phyloP scores from a whole-genome alignment of 2,797 vertebrate genomes.

The Phaenicophaeus curvirostris region DNA sequence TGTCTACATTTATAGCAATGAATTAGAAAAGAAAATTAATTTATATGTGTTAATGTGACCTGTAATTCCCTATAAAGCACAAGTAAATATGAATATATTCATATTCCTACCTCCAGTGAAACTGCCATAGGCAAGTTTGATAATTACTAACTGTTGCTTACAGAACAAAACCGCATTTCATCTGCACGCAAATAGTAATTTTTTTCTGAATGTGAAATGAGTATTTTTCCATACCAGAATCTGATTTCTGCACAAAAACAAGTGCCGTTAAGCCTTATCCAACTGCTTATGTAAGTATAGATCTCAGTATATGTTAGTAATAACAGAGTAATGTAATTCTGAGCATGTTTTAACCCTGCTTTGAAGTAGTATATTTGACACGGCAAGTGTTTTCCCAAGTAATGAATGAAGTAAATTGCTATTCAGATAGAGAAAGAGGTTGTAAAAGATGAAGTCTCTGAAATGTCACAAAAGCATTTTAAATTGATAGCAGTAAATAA shows the following conservation, averaged over 20 bases:
- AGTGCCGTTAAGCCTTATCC: not conserved
- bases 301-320: not conserved
- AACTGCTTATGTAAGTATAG: conserved; percentile 2
- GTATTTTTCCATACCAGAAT: conserved; percentile 2
- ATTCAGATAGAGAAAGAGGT: not conserved
- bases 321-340: not conserved
- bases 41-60: not conserved
- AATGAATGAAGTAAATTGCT: conserved; percentile 38
- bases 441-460: not conserved
- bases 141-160: conserved; percentile 41
- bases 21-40: not conserved
- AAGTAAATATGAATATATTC: conserved; percentile 18
- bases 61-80: not conserved
- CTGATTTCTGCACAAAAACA: conserved; percentile 19
- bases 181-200: not conserved
- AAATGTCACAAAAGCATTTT: not conserved
- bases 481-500: not conserved
- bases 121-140: not conserved
- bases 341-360: conserved; percentile 2
- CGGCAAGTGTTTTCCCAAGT: conserved; percentile 5
- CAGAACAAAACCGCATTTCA: conserved; percentile 30
- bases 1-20: not conserved
- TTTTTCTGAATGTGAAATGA: not conserved
- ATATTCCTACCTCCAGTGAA: not conserved
- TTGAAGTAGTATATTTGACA: conserved; percentile 3